Conservation (phyloP, 2,113 vertebrate species). For the Camarhynchus parvulus region DNA sequence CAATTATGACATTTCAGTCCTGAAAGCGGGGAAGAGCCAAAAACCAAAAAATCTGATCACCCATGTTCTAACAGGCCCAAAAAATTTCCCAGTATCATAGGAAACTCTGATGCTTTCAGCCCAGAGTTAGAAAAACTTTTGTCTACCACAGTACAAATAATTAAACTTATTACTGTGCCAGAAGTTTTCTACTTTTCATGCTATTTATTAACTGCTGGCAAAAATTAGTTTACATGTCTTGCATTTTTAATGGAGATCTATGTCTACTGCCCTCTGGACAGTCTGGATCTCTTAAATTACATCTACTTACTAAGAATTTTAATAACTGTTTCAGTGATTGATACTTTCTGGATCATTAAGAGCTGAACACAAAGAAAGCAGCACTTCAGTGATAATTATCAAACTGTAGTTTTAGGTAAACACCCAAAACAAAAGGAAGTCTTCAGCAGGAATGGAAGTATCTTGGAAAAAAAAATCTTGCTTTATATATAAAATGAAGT, state of each 20-base stretch:
- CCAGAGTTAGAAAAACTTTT: background rate
- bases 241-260: constrained; percentile 1
- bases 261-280: constrained; percentile 1
- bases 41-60: background rate
- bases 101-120: background rate
- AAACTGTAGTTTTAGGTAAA: background rate
- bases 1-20: background rate
- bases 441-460: background rate
- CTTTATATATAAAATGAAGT: background rate
- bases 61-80: background rate
- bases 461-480: background rate
- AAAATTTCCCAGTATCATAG: background rate
- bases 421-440: background rate
- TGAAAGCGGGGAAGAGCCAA: rapidly evolving
- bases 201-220: constrained; percentile 31
- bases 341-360: background rate
- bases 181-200: constrained; percentile 16
- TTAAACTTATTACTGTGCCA: background rate
- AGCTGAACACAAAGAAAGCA: background rate
- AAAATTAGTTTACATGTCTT: background rate
- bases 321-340: constrained; percentile 29
- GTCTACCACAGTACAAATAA: background rate
- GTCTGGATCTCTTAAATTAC: constrained; percentile 22
- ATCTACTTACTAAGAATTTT: constrained; percentile 49
- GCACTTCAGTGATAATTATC: background rate